Evolutionary conservation across 2,113 vertebrate genomes (phyloP).

Genomic region (Climacteris rufus): DNA sequence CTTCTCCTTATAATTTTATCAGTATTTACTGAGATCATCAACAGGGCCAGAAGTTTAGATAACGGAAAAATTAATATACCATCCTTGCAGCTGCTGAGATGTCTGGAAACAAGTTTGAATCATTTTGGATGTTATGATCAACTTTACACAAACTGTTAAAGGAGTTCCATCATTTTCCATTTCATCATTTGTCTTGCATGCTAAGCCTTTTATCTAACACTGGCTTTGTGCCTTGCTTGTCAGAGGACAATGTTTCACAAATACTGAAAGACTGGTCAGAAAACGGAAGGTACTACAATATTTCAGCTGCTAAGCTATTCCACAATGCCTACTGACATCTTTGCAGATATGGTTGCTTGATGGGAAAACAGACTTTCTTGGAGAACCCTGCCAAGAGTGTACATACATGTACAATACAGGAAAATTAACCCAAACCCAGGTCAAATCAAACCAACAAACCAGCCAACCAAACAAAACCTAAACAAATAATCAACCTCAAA

Average conservation of each 20-base stretch:
- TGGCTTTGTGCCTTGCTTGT: not conserved
- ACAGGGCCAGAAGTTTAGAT: not conserved
- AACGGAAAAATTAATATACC: not conserved
- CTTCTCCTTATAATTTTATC: not conserved
- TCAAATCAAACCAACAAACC: not conserved
- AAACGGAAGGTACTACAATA: not conserved
- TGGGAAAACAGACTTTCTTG: not conserved
- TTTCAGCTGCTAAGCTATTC: not conserved
- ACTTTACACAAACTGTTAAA: not conserved
- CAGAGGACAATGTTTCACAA: not conserved
- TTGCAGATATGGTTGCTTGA: not conserved
- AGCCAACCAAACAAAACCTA: not conserved
- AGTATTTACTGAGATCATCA: not conserved
- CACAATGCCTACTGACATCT: not conserved
- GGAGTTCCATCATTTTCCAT: not conserved
- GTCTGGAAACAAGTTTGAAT: not conserved
- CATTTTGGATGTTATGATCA: not conserved
- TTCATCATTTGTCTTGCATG: not conserved
- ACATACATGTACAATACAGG: not conserved
- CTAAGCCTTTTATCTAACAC: not conserved
- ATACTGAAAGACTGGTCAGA: not conserved
- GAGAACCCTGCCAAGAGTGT: not conserved
- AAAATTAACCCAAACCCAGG: not conserved
- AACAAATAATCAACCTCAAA: not conserved
- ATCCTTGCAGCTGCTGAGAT: not conserved